A percentile compares a stretch with the other conserved stretches of the same genome.
phyloP scores from a whole-genome alignment of 2,113 vertebrate species.

The Lasiurus borealis region DNA sequence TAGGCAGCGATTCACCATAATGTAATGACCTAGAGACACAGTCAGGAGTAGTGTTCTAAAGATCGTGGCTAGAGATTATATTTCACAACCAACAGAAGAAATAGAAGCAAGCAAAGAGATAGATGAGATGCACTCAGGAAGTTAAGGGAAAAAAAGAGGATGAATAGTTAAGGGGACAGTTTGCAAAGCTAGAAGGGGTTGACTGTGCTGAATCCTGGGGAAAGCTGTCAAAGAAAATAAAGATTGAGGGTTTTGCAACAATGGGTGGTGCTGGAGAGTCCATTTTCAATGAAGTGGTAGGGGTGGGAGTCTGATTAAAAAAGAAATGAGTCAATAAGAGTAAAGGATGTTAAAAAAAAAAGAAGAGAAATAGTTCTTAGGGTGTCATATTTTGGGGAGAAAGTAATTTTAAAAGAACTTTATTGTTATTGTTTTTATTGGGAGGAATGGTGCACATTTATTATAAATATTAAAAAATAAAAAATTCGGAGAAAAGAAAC shows the following conservation, averaged over 20 bases:
- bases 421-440: conserved; percentile 7
- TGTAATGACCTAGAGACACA: background rate
- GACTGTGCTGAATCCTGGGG: conserved; percentile 7
- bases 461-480: conserved; percentile 39
- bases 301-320: background rate
- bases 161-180: background rate
- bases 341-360: conserved; percentile 6
- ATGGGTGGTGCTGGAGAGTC: background rate
- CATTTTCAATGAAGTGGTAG: background rate
- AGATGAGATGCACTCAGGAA: background rate
- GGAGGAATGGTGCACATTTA: background rate
- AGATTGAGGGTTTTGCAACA: background rate
- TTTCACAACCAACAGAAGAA: conserved; percentile 17
- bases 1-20: background rate
- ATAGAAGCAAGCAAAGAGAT: background rate
- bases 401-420: conserved; percentile 3
- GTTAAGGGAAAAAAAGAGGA: background rate
- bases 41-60: background rate
- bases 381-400: background rate
- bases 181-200: background rate
- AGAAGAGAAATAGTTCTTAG: background rate
- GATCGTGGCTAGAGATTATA: background rate
- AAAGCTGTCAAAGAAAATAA: conserved; percentile 31
- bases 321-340: background rate
- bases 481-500: background rate